A percentile compares a stretch with the other conserved stretches of the same genome.
Evolutionary conservation across 37 sponge, comb jelly and placozoan species (phyloP).

Genomic region (Aplysina aerophoba): DNA sequence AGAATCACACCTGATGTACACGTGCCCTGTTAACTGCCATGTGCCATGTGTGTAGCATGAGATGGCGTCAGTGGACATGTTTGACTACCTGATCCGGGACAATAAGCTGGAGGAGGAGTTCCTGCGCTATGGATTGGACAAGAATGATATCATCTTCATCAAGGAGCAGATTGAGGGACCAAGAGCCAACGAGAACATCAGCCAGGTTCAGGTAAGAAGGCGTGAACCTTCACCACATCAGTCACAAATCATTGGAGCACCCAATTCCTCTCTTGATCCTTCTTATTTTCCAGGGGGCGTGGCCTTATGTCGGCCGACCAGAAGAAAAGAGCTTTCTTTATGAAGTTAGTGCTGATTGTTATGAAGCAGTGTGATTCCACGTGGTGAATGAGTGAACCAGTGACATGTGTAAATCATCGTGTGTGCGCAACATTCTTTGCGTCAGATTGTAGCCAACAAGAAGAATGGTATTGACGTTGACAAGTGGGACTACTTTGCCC

Average conservation of each 20-base stretch:
- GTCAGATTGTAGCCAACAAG: constrained; percentile 95
- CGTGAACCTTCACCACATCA: not conserved
- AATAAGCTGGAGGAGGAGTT: constrained; percentile 64
- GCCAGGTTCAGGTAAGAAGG: constrained; percentile 20
- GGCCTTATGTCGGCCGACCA: constrained; percentile 83
- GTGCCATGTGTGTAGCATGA: constrained; percentile 72
- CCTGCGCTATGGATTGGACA: constrained; percentile 58
- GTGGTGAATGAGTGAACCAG: not conserved
- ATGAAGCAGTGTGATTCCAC: not conserved
- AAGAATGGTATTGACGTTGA: constrained; percentile 96
- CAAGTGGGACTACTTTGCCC: constrained; percentile 98
- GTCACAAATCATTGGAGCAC: too few relatives aligned
- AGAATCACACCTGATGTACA: too few relatives aligned
- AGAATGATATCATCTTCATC: constrained; percentile 80
- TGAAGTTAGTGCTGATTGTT: constrained; percentile 66
- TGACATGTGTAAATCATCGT: not conserved
- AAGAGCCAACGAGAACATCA: constrained; percentile 7
- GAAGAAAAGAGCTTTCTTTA: constrained; percentile 92
- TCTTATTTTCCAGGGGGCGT: constrained; percentile 19
- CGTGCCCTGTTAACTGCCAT: too few relatives aligned
- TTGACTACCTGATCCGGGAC: constrained; percentile 75
- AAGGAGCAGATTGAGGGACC: constrained; percentile 90
- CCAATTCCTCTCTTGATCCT: not conserved
- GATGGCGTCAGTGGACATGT: constrained; percentile 84
- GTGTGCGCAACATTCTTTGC: not conserved